Conservation (phyloP, 2,113 vertebrate genomes). For the Alexandromys fortis region DNA sequence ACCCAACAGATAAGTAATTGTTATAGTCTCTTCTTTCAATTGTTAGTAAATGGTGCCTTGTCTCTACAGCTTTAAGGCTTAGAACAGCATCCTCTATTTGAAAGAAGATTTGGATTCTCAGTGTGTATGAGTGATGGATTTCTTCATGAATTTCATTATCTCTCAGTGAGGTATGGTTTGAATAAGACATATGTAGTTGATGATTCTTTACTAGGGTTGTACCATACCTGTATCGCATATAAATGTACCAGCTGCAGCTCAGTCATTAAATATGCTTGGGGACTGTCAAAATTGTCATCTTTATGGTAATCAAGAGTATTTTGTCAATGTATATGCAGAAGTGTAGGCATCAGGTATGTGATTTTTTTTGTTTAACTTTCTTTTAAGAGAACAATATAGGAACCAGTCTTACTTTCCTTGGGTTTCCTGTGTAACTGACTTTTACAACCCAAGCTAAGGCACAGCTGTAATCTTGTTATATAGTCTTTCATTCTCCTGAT, state of each 20-base stretch:
- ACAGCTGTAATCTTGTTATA: neutral
- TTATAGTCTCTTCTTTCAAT: neutral
- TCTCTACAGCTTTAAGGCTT: neutral
- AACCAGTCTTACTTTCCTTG: neutral
- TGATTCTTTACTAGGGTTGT: constrained; percentile 37
- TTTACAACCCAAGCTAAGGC: neutral
- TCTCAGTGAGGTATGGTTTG: constrained; percentile 56
- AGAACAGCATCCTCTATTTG: neutral
- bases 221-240: neutral
- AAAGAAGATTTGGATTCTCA: constrained; percentile 44
- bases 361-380: neutral
- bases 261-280: constrained; percentile 28
- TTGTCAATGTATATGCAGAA: constrained; percentile 36
- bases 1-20: neutral
- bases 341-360: neutral
- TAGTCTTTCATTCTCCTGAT: neutral
- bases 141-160: constrained; percentile 57
- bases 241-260: constrained; percentile 35
- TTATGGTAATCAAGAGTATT: constrained; percentile 21
- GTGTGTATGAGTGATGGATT: neutral
- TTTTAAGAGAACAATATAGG: neutral
- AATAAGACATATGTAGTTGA: constrained; percentile 37
- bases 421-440: neutral
- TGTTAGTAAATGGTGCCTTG: neutral
- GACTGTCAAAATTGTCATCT: constrained; percentile 34